Base-by-base conservation (phyloP, 2,888 invertebrate genomes). In the Calameuta pallipes region DNA sequence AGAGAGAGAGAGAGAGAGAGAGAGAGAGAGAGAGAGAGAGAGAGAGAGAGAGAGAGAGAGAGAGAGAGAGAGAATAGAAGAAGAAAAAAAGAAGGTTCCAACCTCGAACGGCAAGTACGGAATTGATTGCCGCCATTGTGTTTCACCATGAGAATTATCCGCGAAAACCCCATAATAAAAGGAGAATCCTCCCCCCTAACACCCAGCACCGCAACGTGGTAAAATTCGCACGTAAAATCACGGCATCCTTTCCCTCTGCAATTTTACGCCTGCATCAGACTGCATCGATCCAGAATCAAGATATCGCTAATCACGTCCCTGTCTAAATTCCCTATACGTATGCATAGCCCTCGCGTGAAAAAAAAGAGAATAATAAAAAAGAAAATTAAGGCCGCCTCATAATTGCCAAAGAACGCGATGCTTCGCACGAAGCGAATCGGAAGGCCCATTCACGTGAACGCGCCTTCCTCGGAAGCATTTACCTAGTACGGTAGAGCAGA, bases 11-110 rank as follows among this genome's bases (percentile, higher is more conserved):
- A 31, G 31, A 31, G 31, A 31, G 1, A 31, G 31, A 31, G 31
- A 82, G 82, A 83, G 82, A 75, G 76, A 75, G 77, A 12, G 41
- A n/a, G 37, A 70, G 76, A 79, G 41, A 74, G 73, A 69, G 76
- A 23, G 74, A 76, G 78, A 70, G 90, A 88, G 88, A 91, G 90
- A 87, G 87, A 85, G 83, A 80, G 82, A 88, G 91, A 92, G 92
- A 15, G 4, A 41, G 6, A 23, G 1, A 23, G 1, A 4, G 2
- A 41, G 6, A 56, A 23, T 9, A 37, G 4, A 37, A 75, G 3
- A 73, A 74, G n/a, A n/a, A 74, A 31, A 69, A 76, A 68, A 35
- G 77, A 74, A 78, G 76, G 73, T 68, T 35, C 78, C 74, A 78
- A 75, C 69, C 74, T 30, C 75, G 75, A 70, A 35, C 79, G 77